Evolutionary conservation across 2,113 vertebrate species (phyloP), one percentile per base, ranked within the genome.

Genomic region (Phylloscopus trochiloides): DNA sequence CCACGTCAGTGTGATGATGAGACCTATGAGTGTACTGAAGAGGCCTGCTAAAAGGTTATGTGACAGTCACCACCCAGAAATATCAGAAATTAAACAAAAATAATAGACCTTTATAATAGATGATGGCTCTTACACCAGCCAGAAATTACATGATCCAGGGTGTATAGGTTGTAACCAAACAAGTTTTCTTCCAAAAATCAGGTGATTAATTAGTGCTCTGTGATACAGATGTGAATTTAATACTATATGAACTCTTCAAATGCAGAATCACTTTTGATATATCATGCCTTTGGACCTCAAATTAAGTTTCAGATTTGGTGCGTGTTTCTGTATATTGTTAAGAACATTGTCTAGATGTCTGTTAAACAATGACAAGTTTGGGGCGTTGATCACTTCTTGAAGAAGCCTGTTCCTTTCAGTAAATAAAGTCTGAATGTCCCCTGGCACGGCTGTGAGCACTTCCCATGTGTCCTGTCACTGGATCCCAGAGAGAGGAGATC

Each of bases 361-460:
- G 40, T 70, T 52, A 54, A 61, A 61, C 18, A 34, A 16, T 40
- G 29, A 25, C 13, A 47, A 11, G 6, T 7, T 38, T 61, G n/a
- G 20, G 29, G 16, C 24, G 54, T 17, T 0, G 0, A 6, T 17
- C 12, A 36, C 18, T 26, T 45, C 22, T 34, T 24, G 29, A 18
- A n/a, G 13, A 62, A 40, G 8, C 17, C 14, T 36, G 10, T 36
- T 51, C 17, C 28, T 78, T 62, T 78, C 26, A 31, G 17, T 17
- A 36, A 52, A 52, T 16, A 29, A 45, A 59, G 9, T n/a, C n/a
- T 38, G 40, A 29, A n/a, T 5, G 8, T 47, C 28, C 4, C 38
- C 7, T 8, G 9, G 13, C 28, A 12, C 0, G 0, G 22, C 15
- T 52, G 24, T 68, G 47, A 54, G n/a, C 29, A 19, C 17, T 47